phyloP scores from a whole-genome alignment of 2,113 vertebrate species.

The Montifringilla adamsi region DNA sequence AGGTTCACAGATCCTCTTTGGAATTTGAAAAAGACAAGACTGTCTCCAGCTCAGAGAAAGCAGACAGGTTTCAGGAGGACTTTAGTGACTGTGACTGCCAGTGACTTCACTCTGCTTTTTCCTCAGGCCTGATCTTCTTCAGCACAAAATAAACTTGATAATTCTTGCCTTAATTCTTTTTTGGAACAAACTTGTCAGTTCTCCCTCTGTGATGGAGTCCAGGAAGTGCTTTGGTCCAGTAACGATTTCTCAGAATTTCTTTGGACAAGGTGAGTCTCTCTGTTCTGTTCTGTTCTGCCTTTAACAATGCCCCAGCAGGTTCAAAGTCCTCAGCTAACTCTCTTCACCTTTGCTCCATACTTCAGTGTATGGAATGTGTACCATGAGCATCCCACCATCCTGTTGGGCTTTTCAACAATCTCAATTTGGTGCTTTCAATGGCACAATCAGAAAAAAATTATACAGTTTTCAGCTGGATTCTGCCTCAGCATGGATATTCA shows the following conservation, averaged over 20 bases:
- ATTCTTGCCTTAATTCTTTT: neutral
- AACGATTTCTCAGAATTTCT: neutral
- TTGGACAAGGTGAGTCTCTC: neutral
- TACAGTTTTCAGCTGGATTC: neutral
- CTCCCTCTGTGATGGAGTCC: neutral
- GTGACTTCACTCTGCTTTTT: neutral
- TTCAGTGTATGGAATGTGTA: accelerated
- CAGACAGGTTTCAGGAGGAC: neutral
- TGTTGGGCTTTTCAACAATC: neutral
- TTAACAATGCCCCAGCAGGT: neutral
- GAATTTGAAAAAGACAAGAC: neutral
- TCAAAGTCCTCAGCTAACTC: neutral
- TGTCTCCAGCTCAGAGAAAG: neutral
- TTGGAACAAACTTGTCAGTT: neutral
- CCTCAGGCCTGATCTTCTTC: neutral
- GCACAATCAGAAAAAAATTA: neutral
- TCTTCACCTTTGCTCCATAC: neutral
- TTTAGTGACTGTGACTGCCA: neutral
- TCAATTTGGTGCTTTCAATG: neutral
- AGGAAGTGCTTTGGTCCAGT: neutral
- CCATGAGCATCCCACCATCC: neutral
- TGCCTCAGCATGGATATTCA: neutral
- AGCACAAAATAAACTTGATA: neutral
- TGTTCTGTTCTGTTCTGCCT: neutral
- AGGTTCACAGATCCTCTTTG: neutral